Evolutionary conservation across 2,113 vertebrate species (phyloP), one percentile per base, ranked within the genome.

Genomic region (Embiotoca jacksoni): DNA sequence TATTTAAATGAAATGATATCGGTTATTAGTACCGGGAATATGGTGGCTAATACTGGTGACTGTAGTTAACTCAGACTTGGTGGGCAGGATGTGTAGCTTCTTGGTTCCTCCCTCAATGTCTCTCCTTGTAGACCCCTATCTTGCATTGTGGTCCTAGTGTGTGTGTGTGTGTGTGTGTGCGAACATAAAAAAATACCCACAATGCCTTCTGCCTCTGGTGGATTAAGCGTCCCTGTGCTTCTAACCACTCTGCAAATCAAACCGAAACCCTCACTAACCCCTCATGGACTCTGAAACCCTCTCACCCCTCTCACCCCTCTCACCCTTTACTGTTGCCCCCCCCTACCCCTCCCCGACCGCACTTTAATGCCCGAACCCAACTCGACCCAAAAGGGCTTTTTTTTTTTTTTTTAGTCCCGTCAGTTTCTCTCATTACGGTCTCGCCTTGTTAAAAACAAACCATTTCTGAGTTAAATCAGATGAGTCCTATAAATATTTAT

Each of bases 301-400:
- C 32, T 56, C 61, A 61, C 37, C 13, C 16, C 52, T 1, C 66
- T 62, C 31, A 76, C 65, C 23, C 23, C 23, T 23, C 23, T 23
- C 23, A 23, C 23, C 23, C 15, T 68, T 36, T 46, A 50, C 50
- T 67, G 52, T 73, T 52, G 46, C 70, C 54, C 73, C 30, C 47
- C 35, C 44, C 58, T 15, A 53, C 39, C 46, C 58, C n/a, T 53
- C 44, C 53, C 32, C 65, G 41, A 60, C 11, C 55, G 39, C 8
- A 61, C n/a, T 15, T 56, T 70, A 53, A 58, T 84, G 89, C 75
- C 81, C 30, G 67, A 80, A 84, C 81, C 81, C 85, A 78, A 78
- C 32, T 49, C 15, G 46, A 80, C 69, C 67, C 72, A 81, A 65
- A 71, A 75, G 82, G 49, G 23, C 23, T 23, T 23, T 23, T 23